A percentile compares a stretch with the other conserved stretches of the same genome.
Evolutionary conservation across 2,113 vertebrate species (phyloP).

Genomic region (Podarcis muralis): DNA sequence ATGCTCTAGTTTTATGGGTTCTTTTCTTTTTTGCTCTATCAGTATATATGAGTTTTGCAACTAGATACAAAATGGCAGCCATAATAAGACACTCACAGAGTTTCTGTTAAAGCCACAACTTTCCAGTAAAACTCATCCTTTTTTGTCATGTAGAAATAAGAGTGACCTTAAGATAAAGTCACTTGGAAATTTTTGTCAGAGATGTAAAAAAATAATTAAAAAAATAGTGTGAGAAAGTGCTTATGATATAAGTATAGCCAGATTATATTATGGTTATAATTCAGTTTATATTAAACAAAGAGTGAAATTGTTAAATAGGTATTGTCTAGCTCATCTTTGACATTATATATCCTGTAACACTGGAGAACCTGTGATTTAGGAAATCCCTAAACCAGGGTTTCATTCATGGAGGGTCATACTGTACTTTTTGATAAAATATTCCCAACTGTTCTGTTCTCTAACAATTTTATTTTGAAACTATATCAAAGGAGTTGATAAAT

Average conservation of each 20-base stretch:
- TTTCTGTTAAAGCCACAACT: slow-evolving; percentile 7
- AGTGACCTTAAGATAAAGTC: not conserved
- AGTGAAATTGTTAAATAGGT: slow-evolving; percentile 19
- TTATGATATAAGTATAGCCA: slow-evolving; percentile 42
- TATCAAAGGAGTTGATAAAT: slow-evolving; percentile 37
- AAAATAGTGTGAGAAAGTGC: slow-evolving; percentile 42
- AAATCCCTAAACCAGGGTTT: slow-evolving; percentile 39
- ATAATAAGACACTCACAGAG: not conserved
- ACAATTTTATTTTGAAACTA: slow-evolving; percentile 24
- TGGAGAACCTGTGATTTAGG: slow-evolving; percentile 37
- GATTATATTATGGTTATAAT: slow-evolving; percentile 41
- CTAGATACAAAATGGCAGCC: slow-evolving; percentile 27
- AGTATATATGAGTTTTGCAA: slow-evolving; percentile 18
- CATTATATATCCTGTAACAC: slow-evolving; percentile 26
- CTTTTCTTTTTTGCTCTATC: slow-evolving; percentile 47
- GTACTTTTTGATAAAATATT: slow-evolving; percentile 42
- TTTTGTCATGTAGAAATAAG: slow-evolving; percentile 35
- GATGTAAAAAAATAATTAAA: slow-evolving; percentile 17
- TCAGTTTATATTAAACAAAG: slow-evolving; percentile 38
- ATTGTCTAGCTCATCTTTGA: slow-evolving; percentile 32
- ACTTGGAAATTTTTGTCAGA: slow-evolving; percentile 32
- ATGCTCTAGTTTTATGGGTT: slow-evolving; percentile 37
- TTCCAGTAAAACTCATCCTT: slow-evolving; percentile 33
- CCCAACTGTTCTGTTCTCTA: slow-evolving; percentile 28
- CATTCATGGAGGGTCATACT: slow-evolving; percentile 21